Evolutionary conservation across 2,113 vertebrate genomes (phyloP).

Genomic region (Columbina picui): DNA sequence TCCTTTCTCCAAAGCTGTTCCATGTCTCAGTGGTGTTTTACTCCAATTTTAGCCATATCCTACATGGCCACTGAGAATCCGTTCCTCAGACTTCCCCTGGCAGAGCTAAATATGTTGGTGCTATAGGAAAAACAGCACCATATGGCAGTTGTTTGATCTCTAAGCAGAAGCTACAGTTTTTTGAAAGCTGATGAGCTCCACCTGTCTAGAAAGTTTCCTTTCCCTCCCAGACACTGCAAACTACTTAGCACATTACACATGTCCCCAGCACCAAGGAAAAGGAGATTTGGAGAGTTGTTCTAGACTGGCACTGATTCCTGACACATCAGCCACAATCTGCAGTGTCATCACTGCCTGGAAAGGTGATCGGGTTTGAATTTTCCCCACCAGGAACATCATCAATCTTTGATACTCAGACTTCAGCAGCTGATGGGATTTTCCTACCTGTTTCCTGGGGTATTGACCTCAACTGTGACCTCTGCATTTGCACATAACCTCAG

Average conservation of each 20-base stretch:
- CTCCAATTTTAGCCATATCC: not conserved
- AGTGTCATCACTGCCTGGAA: not conserved
- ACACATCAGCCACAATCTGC: not conserved
- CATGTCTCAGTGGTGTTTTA: not conserved
- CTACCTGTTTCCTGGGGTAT: accelerated
- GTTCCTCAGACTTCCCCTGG: constrained; percentile 10
- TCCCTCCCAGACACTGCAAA: not conserved
- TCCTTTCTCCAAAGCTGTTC: not conserved
- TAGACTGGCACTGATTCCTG: not conserved
- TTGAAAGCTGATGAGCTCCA: constrained; percentile 9
- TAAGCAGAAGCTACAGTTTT: not conserved
- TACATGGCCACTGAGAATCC: not conserved
- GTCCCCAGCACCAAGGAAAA: not conserved
- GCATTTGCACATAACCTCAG: not conserved
- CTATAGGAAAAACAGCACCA: constrained; percentile 46
- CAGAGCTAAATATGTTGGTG: constrained; percentile 37
- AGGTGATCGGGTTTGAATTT: not conserved
- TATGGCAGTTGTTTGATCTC: constrained; percentile 55
- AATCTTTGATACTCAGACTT: not conserved
- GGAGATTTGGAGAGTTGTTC: not conserved
- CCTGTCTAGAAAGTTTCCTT: constrained; percentile 19
- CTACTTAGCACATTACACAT: not conserved
- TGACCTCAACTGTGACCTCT: not conserved
- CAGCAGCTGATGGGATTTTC: not conserved
- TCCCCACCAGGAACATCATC: not conserved